Evolutionary conservation across 1,140 invertebrate genomes (phyloP).

Genomic region (Euwallacea similis): DNA sequence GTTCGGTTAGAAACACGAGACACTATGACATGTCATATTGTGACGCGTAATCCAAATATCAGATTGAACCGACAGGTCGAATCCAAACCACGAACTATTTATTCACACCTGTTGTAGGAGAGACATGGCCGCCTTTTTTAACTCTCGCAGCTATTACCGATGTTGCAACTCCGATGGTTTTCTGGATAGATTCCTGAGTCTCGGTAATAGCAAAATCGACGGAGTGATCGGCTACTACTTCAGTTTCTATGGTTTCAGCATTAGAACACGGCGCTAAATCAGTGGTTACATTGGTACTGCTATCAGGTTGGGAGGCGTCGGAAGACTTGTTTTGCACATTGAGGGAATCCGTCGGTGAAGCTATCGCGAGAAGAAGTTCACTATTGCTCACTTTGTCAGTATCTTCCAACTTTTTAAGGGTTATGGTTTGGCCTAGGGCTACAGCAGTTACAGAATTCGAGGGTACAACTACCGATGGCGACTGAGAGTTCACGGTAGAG

Average conservation of each 20-base stretch:
- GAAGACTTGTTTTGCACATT: conserved; percentile 31
- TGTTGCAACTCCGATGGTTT: conserved; percentile 48
- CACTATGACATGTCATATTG: too few species aligned
- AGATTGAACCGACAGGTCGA: too few species aligned
- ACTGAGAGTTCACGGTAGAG: conserved; percentile 47
- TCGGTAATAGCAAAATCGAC: conserved; percentile 35
- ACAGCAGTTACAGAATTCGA: conserved; percentile 48
- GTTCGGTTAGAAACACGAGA: too few species aligned
- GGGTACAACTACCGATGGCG: conserved; percentile 47
- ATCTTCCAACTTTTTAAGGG: conserved; percentile 51
- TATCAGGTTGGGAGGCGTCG: conserved; percentile 47
- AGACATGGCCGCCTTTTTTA: conserved; percentile 37
- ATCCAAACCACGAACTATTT: too few species aligned
- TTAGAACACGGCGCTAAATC: conserved; percentile 5
- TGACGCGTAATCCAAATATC: too few species aligned
- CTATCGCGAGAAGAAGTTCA: conserved; percentile 50
- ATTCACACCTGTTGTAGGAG: too few species aligned
- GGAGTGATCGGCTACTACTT: conserved; percentile 28
- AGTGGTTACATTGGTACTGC: conserved; percentile 44
- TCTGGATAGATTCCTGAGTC: conserved; percentile 42
- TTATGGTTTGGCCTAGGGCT: conserved; percentile 49
- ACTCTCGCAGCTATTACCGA: conserved; percentile 48
- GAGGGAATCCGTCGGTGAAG: conserved; percentile 45
- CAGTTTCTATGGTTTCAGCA: conserved; percentile 36
- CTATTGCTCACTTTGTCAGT: conserved; percentile 43